These are phyloP conservation scores for Stichodactyla helianthus DNA, from an alignment of 64 coral and sea anemone genomes.

Conservation along the genomic window DNA sequence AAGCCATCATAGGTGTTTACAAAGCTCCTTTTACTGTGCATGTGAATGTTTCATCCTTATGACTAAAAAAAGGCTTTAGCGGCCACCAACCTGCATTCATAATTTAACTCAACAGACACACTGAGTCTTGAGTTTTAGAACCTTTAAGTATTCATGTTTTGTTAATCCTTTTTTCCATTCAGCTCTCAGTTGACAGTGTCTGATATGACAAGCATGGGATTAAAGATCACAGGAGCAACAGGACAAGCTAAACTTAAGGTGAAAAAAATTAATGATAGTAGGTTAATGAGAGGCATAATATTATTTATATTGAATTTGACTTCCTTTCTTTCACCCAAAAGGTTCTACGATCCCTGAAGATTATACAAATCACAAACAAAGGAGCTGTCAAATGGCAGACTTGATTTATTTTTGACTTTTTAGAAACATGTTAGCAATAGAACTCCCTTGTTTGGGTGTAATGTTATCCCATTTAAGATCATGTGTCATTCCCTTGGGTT, in stretches of 20 bases:
- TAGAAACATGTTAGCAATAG: background rate
- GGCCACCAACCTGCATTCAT: too few relatives aligned
- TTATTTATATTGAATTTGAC: background rate
- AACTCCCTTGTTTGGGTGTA: too few relatives aligned
- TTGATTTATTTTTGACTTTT: background rate
- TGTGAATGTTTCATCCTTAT: too few relatives aligned
- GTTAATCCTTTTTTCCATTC: background rate
- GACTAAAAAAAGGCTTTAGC: too few relatives aligned
- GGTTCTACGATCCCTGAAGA: slow-evolving; percentile 83
- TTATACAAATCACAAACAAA: slow-evolving; percentile 86
- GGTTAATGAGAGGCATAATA: background rate
- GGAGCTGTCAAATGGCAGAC: slow-evolving; percentile 71
- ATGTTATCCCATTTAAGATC: too few relatives aligned
- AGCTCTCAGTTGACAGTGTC: slow-evolving; percentile 55
- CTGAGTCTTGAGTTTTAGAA: too few relatives aligned
- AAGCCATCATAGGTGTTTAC: too few relatives aligned
- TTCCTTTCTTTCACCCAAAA: slow-evolving; percentile 13
- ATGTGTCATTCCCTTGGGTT: too few relatives aligned
- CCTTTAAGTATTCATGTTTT: too few relatives aligned
- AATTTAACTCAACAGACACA: too few relatives aligned
- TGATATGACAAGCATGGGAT: slow-evolving; percentile 80
- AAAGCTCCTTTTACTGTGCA: too few relatives aligned
- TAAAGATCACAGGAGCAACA: slow-evolving; percentile 87
- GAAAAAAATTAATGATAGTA: background rate
- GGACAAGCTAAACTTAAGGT: slow-evolving; percentile 96